A percentile compares a stretch with the other conserved stretches of the same genome.
Evolutionary conservation across 1,140 invertebrate genomes (phyloP).

Genomic region (Ceratitis capitata): DNA sequence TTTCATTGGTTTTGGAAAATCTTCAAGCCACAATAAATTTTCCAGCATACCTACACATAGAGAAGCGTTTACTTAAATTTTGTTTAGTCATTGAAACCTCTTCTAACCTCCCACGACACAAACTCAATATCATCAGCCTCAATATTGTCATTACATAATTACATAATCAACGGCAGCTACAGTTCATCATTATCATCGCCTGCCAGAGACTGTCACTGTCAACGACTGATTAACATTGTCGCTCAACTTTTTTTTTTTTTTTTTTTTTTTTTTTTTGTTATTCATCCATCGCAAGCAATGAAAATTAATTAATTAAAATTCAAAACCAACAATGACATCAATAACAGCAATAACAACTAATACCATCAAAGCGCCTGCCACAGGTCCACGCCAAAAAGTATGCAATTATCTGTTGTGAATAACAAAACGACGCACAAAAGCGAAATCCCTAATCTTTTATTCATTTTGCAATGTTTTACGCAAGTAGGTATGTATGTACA

Average conservation of each 20-base stretch:
- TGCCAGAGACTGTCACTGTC: not conserved
- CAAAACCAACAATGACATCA: not conserved
- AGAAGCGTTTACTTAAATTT: no score
- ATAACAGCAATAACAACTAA: not conserved
- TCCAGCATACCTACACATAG: no score
- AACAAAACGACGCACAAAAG: not conserved
- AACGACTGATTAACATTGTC: conserved; percentile 6
- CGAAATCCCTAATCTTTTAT: not conserved
- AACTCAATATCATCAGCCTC: not conserved
- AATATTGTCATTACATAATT: not conserved
- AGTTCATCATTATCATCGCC: not conserved
- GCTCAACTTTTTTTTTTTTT: no score
- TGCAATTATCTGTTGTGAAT: not conserved
- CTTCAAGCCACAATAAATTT: no score
- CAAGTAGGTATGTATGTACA: not conserved
- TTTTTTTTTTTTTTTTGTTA: no score
- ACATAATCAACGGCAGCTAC: not conserved
- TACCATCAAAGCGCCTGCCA: not conserved
- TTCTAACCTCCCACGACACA: no score
- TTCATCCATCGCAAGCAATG: not conserved
- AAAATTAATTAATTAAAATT: conserved; percentile 7
- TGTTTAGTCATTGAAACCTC: no score
- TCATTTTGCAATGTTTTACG: not conserved
- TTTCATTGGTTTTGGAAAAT: no score
- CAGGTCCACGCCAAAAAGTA: not conserved